Evolutionary conservation across 2,113 vertebrate genomes (phyloP).

Genomic region (Hemicordylus capensis): DNA sequence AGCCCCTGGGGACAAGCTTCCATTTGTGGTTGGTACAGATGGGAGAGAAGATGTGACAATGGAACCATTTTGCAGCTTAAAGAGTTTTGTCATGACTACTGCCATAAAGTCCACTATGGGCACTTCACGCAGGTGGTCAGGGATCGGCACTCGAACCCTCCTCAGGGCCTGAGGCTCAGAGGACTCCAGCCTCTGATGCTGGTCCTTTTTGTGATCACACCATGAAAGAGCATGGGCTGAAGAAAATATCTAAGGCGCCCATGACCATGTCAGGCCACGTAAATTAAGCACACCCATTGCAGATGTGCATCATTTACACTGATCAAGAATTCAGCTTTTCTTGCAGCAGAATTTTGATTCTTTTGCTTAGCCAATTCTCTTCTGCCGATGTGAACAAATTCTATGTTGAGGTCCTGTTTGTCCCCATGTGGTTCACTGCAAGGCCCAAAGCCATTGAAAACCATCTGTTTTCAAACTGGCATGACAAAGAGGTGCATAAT

Average conservation of each 20-base stretch:
- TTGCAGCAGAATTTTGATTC: not conserved
- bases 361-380: not conserved
- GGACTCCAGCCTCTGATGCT: no score
- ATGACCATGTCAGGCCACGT: not conserved
- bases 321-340: not conserved
- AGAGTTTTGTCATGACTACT: no score
- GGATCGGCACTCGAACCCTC: no score
- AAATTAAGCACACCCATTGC: not conserved
- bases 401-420: not conserved
- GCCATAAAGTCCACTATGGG: no score
- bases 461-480: not conserved
- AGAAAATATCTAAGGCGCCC: not conserved
- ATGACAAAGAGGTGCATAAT: slow-evolving; percentile 1
- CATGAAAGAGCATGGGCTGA: not conserved
- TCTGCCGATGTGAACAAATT: not conserved
- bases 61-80: no score
- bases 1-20: no score
- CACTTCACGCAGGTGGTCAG: no score
- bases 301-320: not conserved
- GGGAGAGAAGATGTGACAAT: no score
- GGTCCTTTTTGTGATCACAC: no score
- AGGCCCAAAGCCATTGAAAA: not conserved
- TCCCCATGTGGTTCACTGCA: not conserved
- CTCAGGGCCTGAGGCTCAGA: no score
- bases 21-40: no score